These are phyloP conservation scores for Lepisosteus oculatus DNA, from an alignment of 2,113 vertebrate genomes.

Conservation along the genomic window DNA sequence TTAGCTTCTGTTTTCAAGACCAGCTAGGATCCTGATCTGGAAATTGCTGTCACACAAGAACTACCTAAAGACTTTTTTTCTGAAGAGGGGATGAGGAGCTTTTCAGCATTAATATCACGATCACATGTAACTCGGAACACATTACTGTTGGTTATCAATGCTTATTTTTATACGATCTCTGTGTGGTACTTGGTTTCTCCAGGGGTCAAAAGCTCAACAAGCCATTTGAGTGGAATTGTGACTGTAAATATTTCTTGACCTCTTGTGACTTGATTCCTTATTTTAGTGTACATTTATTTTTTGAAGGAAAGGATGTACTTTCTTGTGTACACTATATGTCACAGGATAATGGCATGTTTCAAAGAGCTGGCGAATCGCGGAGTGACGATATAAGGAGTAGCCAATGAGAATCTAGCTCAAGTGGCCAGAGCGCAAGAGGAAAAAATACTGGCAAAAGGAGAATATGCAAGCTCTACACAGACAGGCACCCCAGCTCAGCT, in stretches of 20 bases:
- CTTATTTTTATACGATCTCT: background rate
- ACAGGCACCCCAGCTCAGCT: no score
- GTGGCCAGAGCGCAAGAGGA: no score
- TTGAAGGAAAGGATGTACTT: conserved; percentile 34
- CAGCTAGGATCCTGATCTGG: conserved; percentile 9
- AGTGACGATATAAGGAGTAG: no score
- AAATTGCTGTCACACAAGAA: conserved; percentile 26
- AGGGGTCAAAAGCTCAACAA: conserved; percentile 10
- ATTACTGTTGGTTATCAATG: conserved; percentile 13
- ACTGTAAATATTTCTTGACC: conserved; percentile 41
- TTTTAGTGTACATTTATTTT: conserved; percentile 60
- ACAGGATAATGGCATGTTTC: no score
- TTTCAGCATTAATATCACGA: background rate
- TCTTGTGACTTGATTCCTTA: conserved; percentile 45
- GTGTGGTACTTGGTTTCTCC: conserved; percentile 24
- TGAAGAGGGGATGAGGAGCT: conserved; percentile 8
- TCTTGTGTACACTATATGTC: no score
- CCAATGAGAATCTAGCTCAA: no score
- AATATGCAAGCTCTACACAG: no score
- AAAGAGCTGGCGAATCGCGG: no score
- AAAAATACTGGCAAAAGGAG: no score
- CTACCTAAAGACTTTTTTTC: conserved; percentile 40
- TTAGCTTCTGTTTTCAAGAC: background rate
- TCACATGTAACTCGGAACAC: conserved; percentile 20
- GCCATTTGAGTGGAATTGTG: conserved; percentile 14